These are phyloP conservation scores for Magallana gigas DNA, from an alignment of 1,140 invertebrate species.

Conservation along the genomic window DNA sequence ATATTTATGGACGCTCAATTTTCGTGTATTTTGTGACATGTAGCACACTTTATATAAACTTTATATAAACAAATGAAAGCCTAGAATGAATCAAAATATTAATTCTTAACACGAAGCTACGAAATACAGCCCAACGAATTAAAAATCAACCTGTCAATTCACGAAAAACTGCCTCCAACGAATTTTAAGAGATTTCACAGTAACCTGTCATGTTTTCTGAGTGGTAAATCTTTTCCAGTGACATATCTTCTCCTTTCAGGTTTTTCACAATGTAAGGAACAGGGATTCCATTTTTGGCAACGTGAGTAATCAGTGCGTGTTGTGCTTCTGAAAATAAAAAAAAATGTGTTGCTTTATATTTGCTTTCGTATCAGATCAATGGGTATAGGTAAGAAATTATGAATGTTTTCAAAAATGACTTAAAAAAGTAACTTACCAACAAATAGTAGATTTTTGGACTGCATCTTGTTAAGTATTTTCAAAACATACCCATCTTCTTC, in stretches of 20 bases:
- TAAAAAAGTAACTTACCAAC: constrained; percentile 80
- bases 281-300: constrained; percentile 58
- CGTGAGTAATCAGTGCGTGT: constrained; percentile 56
- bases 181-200: not conserved
- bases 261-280: constrained; percentile 61
- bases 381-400: too few relatives aligned
- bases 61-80: too few relatives aligned
- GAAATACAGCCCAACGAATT: too few relatives aligned
- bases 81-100: too few relatives aligned
- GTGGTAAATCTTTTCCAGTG: constrained; percentile 52
- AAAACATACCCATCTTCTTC: constrained; percentile 85
- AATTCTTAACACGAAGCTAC: too few relatives aligned
- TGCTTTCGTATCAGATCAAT: too few relatives aligned
- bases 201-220: constrained; percentile 6
- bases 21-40: too few relatives aligned
- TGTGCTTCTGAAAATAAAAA: constrained; percentile 59
- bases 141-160: too few relatives aligned
- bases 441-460: constrained; percentile 84
- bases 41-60: too few relatives aligned
- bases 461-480: constrained; percentile 89
- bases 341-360: not conserved
- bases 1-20: too few relatives aligned
- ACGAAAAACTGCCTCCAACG: too few relatives aligned
- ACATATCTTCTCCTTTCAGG: constrained; percentile 57
- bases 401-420: too few relatives aligned